Evolutionary conservation across 2,888 invertebrate genomes (phyloP).

Genomic region (Gonocerus acuteangulatus): DNA sequence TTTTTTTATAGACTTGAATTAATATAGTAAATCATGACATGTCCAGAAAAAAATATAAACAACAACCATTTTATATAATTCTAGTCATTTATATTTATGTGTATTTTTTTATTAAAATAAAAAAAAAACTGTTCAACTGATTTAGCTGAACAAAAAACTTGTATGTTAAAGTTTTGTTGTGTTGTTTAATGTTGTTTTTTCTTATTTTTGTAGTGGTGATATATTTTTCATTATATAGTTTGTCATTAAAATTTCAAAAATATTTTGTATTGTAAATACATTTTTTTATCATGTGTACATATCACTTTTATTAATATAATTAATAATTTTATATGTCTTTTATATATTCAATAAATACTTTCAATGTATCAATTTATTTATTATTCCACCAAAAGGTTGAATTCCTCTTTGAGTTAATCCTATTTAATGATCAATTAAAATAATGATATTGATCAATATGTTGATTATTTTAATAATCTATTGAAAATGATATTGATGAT

Average conservation of each 20-base stretch:
- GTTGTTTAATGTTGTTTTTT: not conserved
- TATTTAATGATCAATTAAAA: no score
- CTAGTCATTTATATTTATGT: constrained; percentile 17
- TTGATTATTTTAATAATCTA: no score
- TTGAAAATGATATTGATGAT: no score
- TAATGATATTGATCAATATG: no score
- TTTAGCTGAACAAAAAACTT: constrained; percentile 4
- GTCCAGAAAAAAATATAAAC: no score
- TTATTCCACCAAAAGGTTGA: no score
- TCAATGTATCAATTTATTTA: constrained; percentile 13
- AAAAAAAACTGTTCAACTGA: not conserved
- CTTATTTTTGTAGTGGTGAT: constrained; percentile 6
- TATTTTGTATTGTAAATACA: constrained; percentile 16
- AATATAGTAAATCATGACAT: no score
- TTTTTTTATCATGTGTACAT: constrained; percentile 17
- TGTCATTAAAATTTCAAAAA: constrained; percentile 7
- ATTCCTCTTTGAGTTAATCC: no score
- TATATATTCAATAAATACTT: constrained; percentile 19
- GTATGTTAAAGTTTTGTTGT: constrained; percentile 1
- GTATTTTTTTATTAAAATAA: not conserved
- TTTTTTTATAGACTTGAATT: no score
- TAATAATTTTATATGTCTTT: constrained; percentile 22
- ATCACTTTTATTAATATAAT: constrained; percentile 14
- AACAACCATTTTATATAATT: not conserved
- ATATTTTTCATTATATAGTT: not conserved